Conservation (phyloP, 1,140 invertebrate species). For the Acyrthosiphon pisum region DNA sequence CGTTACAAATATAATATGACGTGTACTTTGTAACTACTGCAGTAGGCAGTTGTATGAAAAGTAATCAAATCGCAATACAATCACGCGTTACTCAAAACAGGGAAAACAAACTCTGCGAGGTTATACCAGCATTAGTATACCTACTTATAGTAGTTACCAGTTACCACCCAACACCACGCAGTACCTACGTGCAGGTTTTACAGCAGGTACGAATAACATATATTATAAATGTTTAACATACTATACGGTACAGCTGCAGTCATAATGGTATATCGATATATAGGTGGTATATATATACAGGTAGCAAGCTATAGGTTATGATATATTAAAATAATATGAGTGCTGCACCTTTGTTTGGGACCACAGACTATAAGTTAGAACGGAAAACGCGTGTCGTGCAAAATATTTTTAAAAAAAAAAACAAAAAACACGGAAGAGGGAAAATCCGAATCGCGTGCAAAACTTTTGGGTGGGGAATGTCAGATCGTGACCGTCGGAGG, state of each 20-base stretch:
- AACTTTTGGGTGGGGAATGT: not conserved
- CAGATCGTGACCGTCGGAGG: not conserved
- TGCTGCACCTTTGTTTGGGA: not conserved
- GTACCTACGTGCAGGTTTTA: not conserved
- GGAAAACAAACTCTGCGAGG: not conserved
- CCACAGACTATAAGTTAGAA: not conserved
- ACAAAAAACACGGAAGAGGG: not conserved
- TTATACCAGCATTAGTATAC: not conserved
- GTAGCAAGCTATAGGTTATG: not conserved
- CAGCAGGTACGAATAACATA: not conserved
- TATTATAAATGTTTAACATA: no score
- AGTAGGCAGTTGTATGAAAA: no score
- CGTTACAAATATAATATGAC: not conserved
- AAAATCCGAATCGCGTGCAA: not conserved
- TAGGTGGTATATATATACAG: no score
- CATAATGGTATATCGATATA: not conserved
- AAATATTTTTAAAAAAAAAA: not conserved
- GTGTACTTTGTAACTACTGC: no score
- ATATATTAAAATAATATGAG: not conserved
- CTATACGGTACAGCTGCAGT: not conserved
- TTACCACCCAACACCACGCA: not conserved
- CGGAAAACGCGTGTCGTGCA: not conserved
- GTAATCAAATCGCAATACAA: no score
- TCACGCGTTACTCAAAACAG: not conserved
- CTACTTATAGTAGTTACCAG: not conserved